Evolutionary conservation across 2,888 invertebrate species (phyloP).

Genomic region (Nemapogon koenigi): DNA sequence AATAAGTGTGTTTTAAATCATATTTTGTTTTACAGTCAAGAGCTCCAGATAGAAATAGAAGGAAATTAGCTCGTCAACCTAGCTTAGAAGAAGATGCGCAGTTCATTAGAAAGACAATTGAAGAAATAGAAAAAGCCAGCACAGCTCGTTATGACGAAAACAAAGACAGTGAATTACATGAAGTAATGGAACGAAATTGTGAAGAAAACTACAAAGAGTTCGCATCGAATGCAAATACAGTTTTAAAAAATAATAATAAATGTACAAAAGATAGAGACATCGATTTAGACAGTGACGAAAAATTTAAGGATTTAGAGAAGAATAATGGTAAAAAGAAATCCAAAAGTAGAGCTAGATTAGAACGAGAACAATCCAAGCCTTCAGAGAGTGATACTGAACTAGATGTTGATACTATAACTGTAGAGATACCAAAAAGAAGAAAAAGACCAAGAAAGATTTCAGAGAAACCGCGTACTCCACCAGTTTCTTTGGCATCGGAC

Average conservation of each 20-base stretch:
- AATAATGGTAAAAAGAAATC: slow-evolving; percentile 50
- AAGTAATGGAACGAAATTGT: not conserved
- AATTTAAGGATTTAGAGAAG: slow-evolving; percentile 42
- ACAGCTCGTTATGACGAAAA: slow-evolving; percentile 36
- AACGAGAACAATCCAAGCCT: slow-evolving; percentile 56
- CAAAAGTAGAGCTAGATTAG: slow-evolving; percentile 51
- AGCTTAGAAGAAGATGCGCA: slow-evolving; percentile 56
- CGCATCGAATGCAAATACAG: not conserved
- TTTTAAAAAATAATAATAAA: slow-evolving; percentile 25
- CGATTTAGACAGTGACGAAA: slow-evolving; percentile 30
- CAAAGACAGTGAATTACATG: slow-evolving; percentile 18
- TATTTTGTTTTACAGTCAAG: slow-evolving; percentile 30
- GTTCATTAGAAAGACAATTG: slow-evolving; percentile 52
- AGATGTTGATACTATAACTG: slow-evolving; percentile 56
- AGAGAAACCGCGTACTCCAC: slow-evolving; percentile 52
- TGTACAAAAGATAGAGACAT: slow-evolving; percentile 26
- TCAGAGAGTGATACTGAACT: slow-evolving; percentile 55
- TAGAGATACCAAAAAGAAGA: slow-evolving; percentile 53
- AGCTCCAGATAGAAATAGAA: slow-evolving; percentile 30
- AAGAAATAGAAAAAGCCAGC: slow-evolving; percentile 54
- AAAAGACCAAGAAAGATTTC: slow-evolving; percentile 48
- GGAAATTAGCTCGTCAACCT: slow-evolving; percentile 37
- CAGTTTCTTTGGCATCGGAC: slow-evolving; percentile 48
- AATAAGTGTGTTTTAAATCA: no score
- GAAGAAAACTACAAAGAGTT: slow-evolving; percentile 15